Conservation (phyloP, 2,888 invertebrate species). For the Rhorus exstirpatorius region DNA sequence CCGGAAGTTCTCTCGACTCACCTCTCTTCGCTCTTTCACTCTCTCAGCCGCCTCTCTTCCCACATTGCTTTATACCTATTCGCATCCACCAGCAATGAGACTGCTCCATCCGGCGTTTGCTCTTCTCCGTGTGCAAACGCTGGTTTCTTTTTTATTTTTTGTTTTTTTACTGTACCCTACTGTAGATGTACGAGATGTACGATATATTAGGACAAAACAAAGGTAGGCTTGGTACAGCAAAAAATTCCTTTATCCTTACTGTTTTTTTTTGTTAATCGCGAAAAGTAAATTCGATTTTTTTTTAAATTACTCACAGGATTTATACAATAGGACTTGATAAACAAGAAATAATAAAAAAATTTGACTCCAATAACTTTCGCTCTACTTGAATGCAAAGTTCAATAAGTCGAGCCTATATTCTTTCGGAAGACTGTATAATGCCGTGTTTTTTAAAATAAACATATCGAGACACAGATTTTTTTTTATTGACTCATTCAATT, state of each 20-base stretch:
- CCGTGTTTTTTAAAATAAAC: too few species aligned
- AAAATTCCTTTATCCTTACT: neutral
- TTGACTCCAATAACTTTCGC: too few species aligned
- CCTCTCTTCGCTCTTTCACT: conserved; percentile 76
- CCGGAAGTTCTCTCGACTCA: conserved; percentile 83
- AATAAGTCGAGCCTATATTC: too few species aligned
- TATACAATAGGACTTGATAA: neutral
- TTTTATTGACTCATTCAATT: too few species aligned
- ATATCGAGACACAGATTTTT: too few species aligned
- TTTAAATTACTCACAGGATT: neutral
- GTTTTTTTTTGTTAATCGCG: neutral
- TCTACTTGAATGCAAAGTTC: too few species aligned
- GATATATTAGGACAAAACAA: conserved; percentile 24
- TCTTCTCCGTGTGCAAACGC: conserved; percentile 37
- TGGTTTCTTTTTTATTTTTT: conserved; percentile 30
- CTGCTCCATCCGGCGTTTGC: conserved; percentile 55
- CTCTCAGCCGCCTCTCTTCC: conserved; percentile 51
- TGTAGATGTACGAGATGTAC: conserved; percentile 31
- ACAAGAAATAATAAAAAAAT: neutral
- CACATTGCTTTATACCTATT: conserved; percentile 51
- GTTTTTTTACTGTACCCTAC: conserved; percentile 1
- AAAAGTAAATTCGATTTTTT: neutral
- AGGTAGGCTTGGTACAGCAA: conserved; percentile 4
- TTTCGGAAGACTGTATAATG: too few species aligned
- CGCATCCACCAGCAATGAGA: conserved; percentile 54